Base-by-base conservation (phyloP, 2,888 invertebrate genomes). In the Caradrina kadenii region DNA sequence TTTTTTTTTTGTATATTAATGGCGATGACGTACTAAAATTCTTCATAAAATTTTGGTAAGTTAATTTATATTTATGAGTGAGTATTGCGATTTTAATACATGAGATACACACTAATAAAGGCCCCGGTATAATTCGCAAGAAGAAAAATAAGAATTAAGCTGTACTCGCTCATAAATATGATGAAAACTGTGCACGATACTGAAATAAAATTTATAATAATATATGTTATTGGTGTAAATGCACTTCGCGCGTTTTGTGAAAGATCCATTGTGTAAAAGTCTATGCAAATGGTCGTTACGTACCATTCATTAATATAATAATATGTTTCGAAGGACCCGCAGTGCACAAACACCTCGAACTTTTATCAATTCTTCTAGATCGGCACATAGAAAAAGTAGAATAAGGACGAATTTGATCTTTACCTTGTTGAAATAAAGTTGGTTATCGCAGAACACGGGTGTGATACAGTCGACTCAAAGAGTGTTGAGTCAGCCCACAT, bases 381-480 rank as follows among this genome's bases (percentile, higher is more conserved):
- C n/a, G 21, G n/a, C 50, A 48, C 26, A 13, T 60, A 67, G 26
- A 50, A 49, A 22, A 3, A 15, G 19, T 58, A 62, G 53, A 8
- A 31, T 73, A 42, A 52, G 26, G 48, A 21, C 2, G 11, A 63
- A 63, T 65, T 53, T 52, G 5, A 53, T 61, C 56, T 66, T 59
- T 63, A 69, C 31, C 17, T 63, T 59, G 31, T 69, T 69, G 50
- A 63, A 63, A 78, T 69, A 69, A 69, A 76, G 63, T 69, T 80
- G 77, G 19, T 80, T 78, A 78, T 78, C 82, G 86, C 94, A 96
- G 96, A 96, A 95, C 80, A 89, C 94, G 54, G 96, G 95, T 76
- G 94, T 96, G 89, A 94, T 96, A 85, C 96, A 96, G 86, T 91
- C 95, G 59, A 88, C 93, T 53, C 96, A 96, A 89, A 92, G 95